Evolutionary conservation across 2,113 vertebrate species (phyloP).

Genomic region (Pomatostomus ruficeps): DNA sequence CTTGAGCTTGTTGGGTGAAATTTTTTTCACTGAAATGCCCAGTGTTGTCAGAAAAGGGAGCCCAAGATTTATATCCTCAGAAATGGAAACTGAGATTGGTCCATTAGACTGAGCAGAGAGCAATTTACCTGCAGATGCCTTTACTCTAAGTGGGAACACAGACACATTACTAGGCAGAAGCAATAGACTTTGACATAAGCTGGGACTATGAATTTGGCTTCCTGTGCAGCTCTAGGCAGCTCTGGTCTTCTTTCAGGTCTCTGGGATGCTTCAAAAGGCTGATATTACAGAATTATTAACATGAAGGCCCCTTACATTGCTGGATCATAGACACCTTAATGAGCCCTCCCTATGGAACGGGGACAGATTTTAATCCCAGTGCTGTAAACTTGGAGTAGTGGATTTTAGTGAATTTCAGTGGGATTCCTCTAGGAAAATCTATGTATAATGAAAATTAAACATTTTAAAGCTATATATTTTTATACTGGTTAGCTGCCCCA

Average conservation of each 20-base stretch:
- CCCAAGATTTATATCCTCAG: neutral
- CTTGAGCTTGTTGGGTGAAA: neutral
- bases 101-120: neutral
- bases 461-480: neutral
- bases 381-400: neutral
- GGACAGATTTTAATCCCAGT: neutral
- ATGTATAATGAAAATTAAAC: neutral
- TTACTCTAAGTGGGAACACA: neutral
- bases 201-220: neutral
- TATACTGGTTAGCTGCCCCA: neutral
- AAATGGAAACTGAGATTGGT: neutral
- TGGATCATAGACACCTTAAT: neutral
- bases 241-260: neutral
- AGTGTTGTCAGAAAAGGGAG: neutral
- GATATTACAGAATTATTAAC: neutral
- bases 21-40: neutral
- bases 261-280: neutral
- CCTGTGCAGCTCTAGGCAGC: neutral
- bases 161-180: neutral
- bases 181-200: neutral
- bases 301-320: neutral
- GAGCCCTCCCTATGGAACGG: neutral
- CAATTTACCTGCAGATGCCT: neutral
- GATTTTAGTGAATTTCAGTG: neutral
- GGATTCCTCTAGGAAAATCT: neutral